A percentile compares a stretch with the other conserved stretches of the same genome.
Evolutionary conservation across 2,113 vertebrate species (phyloP).

Genomic region (Egretta garzetta): DNA sequence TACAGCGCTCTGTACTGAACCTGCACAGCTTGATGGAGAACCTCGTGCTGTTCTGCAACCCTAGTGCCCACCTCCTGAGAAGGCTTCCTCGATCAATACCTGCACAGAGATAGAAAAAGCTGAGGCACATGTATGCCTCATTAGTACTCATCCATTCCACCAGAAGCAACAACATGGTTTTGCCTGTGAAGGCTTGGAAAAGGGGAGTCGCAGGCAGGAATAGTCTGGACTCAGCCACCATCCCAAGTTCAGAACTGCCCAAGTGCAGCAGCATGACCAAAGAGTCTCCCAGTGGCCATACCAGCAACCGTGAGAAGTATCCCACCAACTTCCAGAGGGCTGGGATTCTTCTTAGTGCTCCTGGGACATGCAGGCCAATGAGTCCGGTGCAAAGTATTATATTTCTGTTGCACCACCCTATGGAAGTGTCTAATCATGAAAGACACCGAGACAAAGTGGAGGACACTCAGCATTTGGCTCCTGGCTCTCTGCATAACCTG

Average conservation of each 20-base stretch:
- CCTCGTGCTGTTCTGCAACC: neutral
- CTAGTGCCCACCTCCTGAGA: neutral
- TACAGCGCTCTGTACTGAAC: neutral
- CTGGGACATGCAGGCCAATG: accelerated
- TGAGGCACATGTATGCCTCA: neutral
- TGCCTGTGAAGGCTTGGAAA: neutral
- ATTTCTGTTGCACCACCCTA: neutral
- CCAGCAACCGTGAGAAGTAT: neutral
- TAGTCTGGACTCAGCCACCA: too few species aligned
- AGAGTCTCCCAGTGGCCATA: neutral
- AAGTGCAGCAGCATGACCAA: neutral
- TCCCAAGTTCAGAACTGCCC: neutral
- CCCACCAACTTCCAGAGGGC: neutral
- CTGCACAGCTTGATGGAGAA: neutral
- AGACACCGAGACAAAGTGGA: neutral
- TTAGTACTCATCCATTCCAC: accelerated
- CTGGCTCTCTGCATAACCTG: neutral
- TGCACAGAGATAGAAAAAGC: neutral
- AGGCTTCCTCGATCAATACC: neutral
- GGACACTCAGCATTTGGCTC: neutral
- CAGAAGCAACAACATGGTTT: neutral
- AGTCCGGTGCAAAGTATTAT: accelerated
- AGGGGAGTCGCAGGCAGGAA: neutral
- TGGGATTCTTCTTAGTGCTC: neutral
- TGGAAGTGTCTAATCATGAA: neutral